Evolutionary conservation across 2,888 invertebrate species (phyloP).

Genomic region (Gnatocerus cornutus): DNA sequence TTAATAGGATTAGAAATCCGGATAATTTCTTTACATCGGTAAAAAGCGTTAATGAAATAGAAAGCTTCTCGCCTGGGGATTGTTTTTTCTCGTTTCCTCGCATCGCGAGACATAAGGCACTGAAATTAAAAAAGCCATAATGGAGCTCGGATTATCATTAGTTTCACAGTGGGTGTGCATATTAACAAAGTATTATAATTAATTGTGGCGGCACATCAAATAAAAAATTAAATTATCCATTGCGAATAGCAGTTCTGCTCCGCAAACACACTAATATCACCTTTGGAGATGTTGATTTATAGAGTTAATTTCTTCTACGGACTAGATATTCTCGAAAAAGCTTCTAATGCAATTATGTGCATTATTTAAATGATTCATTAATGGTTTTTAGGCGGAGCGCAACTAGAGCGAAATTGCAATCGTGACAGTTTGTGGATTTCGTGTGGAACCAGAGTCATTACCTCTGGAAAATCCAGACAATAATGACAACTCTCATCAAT

Average conservation of each 20-base stretch:
- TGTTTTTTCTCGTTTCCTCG: slow-evolving; percentile 16
- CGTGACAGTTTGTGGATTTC: slow-evolving; percentile 20
- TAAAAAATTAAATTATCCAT: slow-evolving; percentile 48
- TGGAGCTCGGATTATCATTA: slow-evolving; percentile 39
- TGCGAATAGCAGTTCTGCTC: slow-evolving; percentile 43
- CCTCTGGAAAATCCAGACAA: slow-evolving; percentile 8
- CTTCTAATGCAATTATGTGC: slow-evolving; percentile 13
- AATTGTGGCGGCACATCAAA: slow-evolving; percentile 38
- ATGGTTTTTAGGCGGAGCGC: slow-evolving; percentile 6
- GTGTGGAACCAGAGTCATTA: slow-evolving; percentile 15
- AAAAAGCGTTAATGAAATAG: slow-evolving; percentile 49
- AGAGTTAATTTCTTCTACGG: slow-evolving; percentile 27
- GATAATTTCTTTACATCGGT: slow-evolving; percentile 45
- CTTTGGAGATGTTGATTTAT: slow-evolving; percentile 37
- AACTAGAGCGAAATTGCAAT: slow-evolving; percentile 20
- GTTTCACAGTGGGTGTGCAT: slow-evolving; percentile 47
- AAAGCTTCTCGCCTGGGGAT: slow-evolving; percentile 44
- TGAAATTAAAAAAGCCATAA: slow-evolving; percentile 20
- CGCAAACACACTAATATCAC: slow-evolving; percentile 44
- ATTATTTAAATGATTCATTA: slow-evolving; percentile 20
- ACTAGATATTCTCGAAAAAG: slow-evolving; percentile 26
- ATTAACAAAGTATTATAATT: slow-evolving; percentile 38
- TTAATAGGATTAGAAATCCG: slow-evolving; percentile 51
- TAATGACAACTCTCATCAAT: slow-evolving; percentile 11
- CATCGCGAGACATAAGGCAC: slow-evolving; percentile 36